A percentile compares a stretch with the other conserved stretches of the same genome.
Evolutionary conservation across 2,797 vertebrate genomes (phyloP).

Genomic region (Lepus townsendii): DNA sequence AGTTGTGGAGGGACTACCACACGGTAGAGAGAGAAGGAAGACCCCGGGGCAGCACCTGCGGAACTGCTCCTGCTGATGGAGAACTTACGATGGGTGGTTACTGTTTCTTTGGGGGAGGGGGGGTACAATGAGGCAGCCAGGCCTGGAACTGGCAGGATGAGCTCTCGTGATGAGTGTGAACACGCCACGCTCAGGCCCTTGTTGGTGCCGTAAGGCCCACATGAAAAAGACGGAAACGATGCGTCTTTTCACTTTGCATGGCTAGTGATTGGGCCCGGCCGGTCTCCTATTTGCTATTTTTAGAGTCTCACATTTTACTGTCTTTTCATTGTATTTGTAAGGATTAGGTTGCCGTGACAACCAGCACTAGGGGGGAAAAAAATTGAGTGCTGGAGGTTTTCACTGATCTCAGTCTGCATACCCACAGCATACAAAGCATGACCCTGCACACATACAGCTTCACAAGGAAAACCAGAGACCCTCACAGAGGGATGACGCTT

Average conservation of each 20-base stretch:
- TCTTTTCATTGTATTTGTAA: constrained; percentile 82
- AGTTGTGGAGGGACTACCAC: neutral
- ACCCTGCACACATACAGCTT: neutral
- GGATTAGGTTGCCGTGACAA: constrained; percentile 87
- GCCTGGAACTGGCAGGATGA: constrained; percentile 18
- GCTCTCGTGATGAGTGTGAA: constrained; percentile 43
- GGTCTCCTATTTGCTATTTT: constrained; percentile 73
- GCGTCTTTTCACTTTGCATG: constrained; percentile 55
- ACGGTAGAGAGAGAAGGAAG: neutral
- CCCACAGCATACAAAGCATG: constrained; percentile 25
- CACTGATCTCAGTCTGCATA: constrained; percentile 56
- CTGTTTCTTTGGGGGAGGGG: neutral
- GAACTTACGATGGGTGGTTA: neutral
- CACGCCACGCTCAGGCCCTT: constrained; percentile 37
- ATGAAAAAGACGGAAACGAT: constrained; percentile 70
- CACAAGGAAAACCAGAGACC: neutral
- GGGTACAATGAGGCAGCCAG: no score
- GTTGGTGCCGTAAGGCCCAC: constrained; percentile 15
- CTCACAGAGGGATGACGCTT: neutral
- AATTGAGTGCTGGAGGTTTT: constrained; percentile 73
- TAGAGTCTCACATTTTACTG: constrained; percentile 81
- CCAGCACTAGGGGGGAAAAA: constrained; percentile 54
- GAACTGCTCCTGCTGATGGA: neutral
- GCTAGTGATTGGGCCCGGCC: constrained; percentile 59
- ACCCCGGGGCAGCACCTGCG: rapidly evolving